These are phyloP conservation scores for Papilio helenus DNA, from an alignment of 1,140 invertebrate species.

Conservation along the genomic window DNA sequence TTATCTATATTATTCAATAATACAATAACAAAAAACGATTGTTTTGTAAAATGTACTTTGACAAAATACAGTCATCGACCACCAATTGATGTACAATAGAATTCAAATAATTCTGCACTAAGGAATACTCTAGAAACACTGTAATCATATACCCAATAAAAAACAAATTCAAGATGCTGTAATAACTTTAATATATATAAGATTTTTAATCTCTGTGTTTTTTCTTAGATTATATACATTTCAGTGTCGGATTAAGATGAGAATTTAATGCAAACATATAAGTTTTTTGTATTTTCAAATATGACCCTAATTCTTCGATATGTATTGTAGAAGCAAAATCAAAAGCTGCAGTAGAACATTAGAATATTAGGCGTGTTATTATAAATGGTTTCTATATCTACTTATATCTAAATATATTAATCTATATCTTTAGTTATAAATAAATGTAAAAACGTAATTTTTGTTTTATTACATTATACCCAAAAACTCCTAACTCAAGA, in stretches of 20 bases:
- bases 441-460: neutral
- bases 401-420: constrained; percentile 14
- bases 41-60: too few relatives aligned
- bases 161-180: neutral
- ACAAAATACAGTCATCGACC: too few relatives aligned
- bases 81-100: neutral
- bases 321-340: neutral
- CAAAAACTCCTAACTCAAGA: too few relatives aligned
- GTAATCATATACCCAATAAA: neutral
- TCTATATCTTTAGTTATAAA: constrained; percentile 18
- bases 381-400: constrained; percentile 3
- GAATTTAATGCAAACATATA: neutral
- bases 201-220: constrained; percentile 1
- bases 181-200: constrained; percentile 1
- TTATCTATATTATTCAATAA: too few relatives aligned
- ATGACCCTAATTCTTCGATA: neutral
- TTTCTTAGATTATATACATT: neutral
- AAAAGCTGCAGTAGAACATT: neutral
- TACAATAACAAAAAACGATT: too few relatives aligned
- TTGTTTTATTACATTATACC: neutral
- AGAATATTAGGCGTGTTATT: neutral
- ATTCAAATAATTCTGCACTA: neutral
- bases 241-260: neutral
- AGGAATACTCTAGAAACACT: neutral
- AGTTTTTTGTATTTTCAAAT: neutral